Base-by-base conservation (phyloP, 2,888 invertebrate genomes). In the Molanna angustata region DNA sequence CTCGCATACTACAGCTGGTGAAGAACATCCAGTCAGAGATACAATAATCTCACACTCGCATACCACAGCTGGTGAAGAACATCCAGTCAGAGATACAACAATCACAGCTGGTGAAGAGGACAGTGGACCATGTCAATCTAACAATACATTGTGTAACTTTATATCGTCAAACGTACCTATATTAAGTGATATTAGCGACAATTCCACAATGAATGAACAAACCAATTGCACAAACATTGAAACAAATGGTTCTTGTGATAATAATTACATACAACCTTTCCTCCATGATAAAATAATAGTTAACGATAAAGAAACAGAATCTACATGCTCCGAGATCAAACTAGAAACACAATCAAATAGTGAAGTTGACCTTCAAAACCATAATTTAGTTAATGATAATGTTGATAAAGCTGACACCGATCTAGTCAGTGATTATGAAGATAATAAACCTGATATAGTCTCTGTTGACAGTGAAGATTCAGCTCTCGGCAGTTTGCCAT, bases 391-490 rank as follows among this genome's bases (percentile, higher is more conserved):
- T 16, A 35, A 37, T 49, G 41, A 41, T 18, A 35, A 35, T 17
- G 22, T 40, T 14, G 49, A 52, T 14, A 56, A 59, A 50, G 39
- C 39, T 21, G 57, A 55, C 21, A 41, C 20, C 67, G 76, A 77
- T 65, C 74, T 76, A 58, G 64, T 76, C 61, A 75, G 76, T 70
- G 76, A 77, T 58, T 73, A 75, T 65, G 77, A 77, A 58, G 76
- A 76, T 64, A 74, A 74, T 59, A 76, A 75, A 69, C 75, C 74
- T 33, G 76, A 76, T 60, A 72, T 73, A 61, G 74, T 73, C 52
- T 78, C 77, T 43, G 79, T 78, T 49, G 80, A 80, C 52, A 81
- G 79, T 61, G 82, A 83, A 64, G 82, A 83, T 65, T 82, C 82
- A 1, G 80, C 82, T 11, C 76, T 82, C 16, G 82, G 82, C 59